phyloP scores from a whole-genome alignment of 37 sponge, comb jelly and placozoan species.

The Lycopodina hypogea region DNA sequence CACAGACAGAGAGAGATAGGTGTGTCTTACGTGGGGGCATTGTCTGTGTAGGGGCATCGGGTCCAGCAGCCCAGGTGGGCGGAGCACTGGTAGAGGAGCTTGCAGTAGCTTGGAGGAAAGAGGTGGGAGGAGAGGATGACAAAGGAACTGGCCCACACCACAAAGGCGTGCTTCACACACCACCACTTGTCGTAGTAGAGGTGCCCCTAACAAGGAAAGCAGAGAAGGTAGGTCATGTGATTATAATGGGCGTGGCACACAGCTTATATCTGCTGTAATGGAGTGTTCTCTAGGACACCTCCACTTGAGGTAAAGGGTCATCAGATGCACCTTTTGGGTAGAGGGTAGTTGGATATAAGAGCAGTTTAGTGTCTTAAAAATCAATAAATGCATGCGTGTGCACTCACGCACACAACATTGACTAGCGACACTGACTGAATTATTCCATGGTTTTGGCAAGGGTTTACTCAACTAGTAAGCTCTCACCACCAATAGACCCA shows the following conservation, averaged over 20 bases:
- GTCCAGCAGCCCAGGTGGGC: slow-evolving; percentile 75
- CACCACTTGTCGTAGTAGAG: slow-evolving; percentile 80
- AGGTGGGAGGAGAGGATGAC: slow-evolving; percentile 64
- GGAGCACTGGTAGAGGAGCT: slow-evolving; percentile 63
- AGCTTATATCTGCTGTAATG: too few species aligned
- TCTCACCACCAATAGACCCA: too few species aligned
- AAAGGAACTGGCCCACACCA: slow-evolving; percentile 81
- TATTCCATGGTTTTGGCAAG: too few species aligned
- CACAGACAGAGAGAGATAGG: too few species aligned
- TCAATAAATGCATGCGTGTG: too few species aligned
- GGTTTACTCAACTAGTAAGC: too few species aligned
- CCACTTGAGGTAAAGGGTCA: too few species aligned
- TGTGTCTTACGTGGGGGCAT: slow-evolving; percentile 29
- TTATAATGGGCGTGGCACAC: neutral
- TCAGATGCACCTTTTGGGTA: too few species aligned
- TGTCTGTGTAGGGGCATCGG: slow-evolving; percentile 29
- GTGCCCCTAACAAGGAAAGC: slow-evolving; percentile 31
- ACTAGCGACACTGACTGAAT: too few species aligned
- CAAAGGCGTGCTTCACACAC: slow-evolving; percentile 69
- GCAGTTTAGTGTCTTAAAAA: too few species aligned
- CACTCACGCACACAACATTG: too few species aligned
- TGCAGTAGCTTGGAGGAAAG: slow-evolving; percentile 71
- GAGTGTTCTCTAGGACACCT: neutral
- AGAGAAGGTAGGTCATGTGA: slow-evolving; percentile 5
- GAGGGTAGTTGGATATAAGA: too few species aligned